Percentiles rank a stretch among this genome's conserved stretches.
Conservation (phyloP, 1,140 invertebrate genomes). For the Drosophila triauraria region DNA sequence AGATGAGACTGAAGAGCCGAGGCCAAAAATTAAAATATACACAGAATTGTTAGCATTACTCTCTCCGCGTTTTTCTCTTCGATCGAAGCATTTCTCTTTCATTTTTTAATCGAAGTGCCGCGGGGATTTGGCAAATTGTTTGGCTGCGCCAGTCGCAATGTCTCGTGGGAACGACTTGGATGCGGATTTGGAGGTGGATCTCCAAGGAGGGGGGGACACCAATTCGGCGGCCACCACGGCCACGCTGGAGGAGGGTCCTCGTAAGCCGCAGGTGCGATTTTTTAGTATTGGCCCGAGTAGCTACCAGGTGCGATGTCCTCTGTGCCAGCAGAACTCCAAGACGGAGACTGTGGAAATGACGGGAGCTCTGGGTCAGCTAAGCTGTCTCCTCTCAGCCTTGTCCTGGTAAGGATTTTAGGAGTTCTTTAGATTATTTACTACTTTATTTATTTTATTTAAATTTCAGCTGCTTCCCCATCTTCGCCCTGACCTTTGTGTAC, state of each 20-base stretch:
- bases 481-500: conserved; percentile 71
- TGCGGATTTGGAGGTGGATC: conserved; percentile 52
- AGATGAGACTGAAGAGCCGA: conserved; percentile 32
- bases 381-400: conserved; percentile 66
- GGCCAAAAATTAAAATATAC: conserved; percentile 1
- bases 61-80: conserved; percentile 25
- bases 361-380: conserved; percentile 69
- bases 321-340: conserved; percentile 61
- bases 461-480: conserved; percentile 78
- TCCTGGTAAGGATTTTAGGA: conserved; percentile 60
- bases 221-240: conserved; percentile 57
- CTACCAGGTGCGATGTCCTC: conserved; percentile 67
- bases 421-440: too few species aligned
- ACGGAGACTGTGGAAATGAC: conserved; percentile 72
- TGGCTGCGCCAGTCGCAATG: conserved; percentile 57
- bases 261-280: conserved; percentile 68
- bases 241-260: conserved; percentile 38
- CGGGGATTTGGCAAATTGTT: conserved; percentile 12
- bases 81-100: conserved; percentile 25
- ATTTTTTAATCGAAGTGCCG: background rate
- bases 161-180: conserved; percentile 64
- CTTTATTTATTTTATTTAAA: background rate
- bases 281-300: conserved; percentile 72
- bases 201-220: conserved; percentile 36
- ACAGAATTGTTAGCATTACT: conserved; percentile 2